phyloP scores from a whole-genome alignment of 1,140 invertebrate species.

The Drosophila erecta region DNA sequence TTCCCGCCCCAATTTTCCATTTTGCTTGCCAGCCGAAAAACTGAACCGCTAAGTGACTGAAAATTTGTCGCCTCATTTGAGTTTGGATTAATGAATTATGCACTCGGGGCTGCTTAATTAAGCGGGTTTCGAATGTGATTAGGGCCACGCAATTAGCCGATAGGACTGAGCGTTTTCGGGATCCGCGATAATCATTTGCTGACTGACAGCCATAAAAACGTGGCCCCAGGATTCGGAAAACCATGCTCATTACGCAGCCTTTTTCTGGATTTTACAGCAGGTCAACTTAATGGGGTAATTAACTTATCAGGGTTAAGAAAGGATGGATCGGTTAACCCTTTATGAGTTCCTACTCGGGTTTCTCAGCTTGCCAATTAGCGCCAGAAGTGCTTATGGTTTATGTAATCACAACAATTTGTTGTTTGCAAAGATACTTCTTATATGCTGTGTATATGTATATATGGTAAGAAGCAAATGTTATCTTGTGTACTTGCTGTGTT shows the following conservation, averaged over 20 bases:
- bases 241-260: slow-evolving; percentile 29
- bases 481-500: not conserved
- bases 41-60: slow-evolving; percentile 71
- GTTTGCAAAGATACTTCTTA: not conserved
- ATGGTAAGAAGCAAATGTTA: too few relatives aligned
- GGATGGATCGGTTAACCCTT: slow-evolving; percentile 17
- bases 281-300: slow-evolving; percentile 52
- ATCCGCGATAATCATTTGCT: slow-evolving; percentile 51
- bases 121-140: slow-evolving; percentile 68
- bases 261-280: slow-evolving; percentile 27
- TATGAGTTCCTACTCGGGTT: slow-evolving; percentile 12
- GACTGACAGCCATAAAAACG: slow-evolving; percentile 45
- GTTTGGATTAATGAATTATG: slow-evolving; percentile 77
- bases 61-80: slow-evolving; percentile 80
- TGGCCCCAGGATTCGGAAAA: slow-evolving; percentile 2
- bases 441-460: too few relatives aligned
- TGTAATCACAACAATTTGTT: not conserved
- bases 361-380: not conserved
- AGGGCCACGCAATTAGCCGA: slow-evolving; percentile 72
- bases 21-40: slow-evolving; percentile 34
- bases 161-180: slow-evolving; percentile 35
- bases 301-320: slow-evolving; percentile 36
- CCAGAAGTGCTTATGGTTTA: not conserved
- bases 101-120: slow-evolving; percentile 60
- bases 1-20: slow-evolving; percentile 27